Conservation (phyloP, 1,140 invertebrate genomes). For the Bombus superbus region DNA sequence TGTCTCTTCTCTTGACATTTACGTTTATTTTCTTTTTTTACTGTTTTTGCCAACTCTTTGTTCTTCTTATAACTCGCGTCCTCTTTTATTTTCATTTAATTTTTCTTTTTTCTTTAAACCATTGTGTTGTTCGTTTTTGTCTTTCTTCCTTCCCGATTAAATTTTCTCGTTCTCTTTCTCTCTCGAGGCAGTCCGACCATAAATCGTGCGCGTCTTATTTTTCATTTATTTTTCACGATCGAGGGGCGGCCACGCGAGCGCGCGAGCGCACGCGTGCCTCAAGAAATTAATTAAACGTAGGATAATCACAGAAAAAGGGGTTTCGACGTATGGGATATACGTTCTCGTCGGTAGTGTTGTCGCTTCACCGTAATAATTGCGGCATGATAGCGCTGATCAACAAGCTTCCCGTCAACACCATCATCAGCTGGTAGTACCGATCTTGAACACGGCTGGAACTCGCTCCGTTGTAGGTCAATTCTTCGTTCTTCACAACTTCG, state of each 20-base stretch:
- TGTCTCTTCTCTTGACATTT: slow-evolving; percentile 58
- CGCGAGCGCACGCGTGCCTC: slow-evolving; percentile 59
- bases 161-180: slow-evolving; percentile 60
- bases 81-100: slow-evolving; percentile 25
- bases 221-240: slow-evolving; percentile 60
- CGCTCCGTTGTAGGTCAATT: slow-evolving; percentile 88
- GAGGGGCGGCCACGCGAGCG: slow-evolving; percentile 61
- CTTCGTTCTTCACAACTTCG: slow-evolving; percentile 96
- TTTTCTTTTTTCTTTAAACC: slow-evolving; percentile 17
- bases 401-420: slow-evolving; percentile 69
- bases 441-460: slow-evolving; percentile 60
- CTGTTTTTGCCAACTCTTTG: slow-evolving; percentile 21
- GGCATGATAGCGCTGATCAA: slow-evolving; percentile 74
- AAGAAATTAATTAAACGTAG: slow-evolving; percentile 83
- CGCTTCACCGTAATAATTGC: slow-evolving; percentile 81
- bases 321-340: slow-evolving; percentile 71
- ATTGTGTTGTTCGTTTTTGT: slow-evolving; percentile 32
- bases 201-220: slow-evolving; percentile 61
- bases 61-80: not conserved
- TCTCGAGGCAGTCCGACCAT: slow-evolving; percentile 66
- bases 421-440: slow-evolving; percentile 53
- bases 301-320: slow-evolving; percentile 83
- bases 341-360: slow-evolving; percentile 60
- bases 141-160: slow-evolving; percentile 13
- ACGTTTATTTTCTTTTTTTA: not conserved